Evolutionary conservation across 2,797 vertebrate genomes (phyloP).

Genomic region (Cyclura pinguis): DNA sequence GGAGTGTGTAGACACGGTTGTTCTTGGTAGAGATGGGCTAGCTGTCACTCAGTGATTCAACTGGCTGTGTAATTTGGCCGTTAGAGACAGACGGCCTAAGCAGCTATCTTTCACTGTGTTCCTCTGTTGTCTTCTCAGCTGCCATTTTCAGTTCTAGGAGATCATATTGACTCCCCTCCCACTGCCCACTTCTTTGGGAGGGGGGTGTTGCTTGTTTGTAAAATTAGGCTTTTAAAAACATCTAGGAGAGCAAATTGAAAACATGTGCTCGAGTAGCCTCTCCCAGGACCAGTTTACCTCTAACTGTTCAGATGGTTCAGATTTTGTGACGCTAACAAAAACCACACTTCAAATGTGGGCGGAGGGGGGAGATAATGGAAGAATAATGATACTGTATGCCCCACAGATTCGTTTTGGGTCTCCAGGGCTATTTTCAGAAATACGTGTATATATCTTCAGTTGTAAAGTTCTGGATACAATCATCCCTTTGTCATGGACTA

Average conservation of each 20-base stretch:
- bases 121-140: slow-evolving; percentile 20
- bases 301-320: slow-evolving; percentile 6
- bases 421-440: slow-evolving; percentile 31
- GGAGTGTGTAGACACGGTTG: background rate
- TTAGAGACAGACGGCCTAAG: slow-evolving; percentile 12
- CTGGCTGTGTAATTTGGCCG: slow-evolving; percentile 27
- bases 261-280: slow-evolving; percentile 16
- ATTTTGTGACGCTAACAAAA: slow-evolving; percentile 34
- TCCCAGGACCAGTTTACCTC: slow-evolving; percentile 28
- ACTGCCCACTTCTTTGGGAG: background rate
- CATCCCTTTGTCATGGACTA: slow-evolving; percentile 22
- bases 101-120: slow-evolving; percentile 23
- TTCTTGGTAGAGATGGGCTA: slow-evolving; percentile 5
- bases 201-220: slow-evolving; percentile 14
- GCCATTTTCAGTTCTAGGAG: slow-evolving; percentile 11
- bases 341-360: background rate
- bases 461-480: slow-evolving; percentile 13
- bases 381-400: slow-evolving; percentile 31
- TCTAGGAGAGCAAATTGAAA: slow-evolving; percentile 20
- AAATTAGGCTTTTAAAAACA: slow-evolving; percentile 22
- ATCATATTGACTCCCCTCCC: background rate
- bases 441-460: background rate
- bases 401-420: slow-evolving; percentile 31
- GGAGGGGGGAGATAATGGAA: slow-evolving; percentile 22
- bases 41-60: slow-evolving; percentile 8